Evolutionary conservation across 1,140 invertebrate species (phyloP), one percentile per base, ranked within the genome.

Genomic region (Nasonia vitripennis): DNA sequence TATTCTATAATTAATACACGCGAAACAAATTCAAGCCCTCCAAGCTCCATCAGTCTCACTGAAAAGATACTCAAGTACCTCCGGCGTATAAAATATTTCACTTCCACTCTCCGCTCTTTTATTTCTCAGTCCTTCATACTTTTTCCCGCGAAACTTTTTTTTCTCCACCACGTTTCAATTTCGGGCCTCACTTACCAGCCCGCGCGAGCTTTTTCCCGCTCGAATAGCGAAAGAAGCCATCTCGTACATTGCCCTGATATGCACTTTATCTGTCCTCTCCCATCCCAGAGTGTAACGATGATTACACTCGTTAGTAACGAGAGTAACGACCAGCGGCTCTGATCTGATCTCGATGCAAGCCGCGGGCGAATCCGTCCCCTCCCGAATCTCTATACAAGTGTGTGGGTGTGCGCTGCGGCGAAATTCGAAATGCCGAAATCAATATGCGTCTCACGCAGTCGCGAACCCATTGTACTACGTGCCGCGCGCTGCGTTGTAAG

Each of bases 401-500:
- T 62, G 78, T 62, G 62, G n/a, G n/a, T 62, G 51, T n/a, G 74
- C n/a, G n/a, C 51, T 83, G 48, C 34, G 45, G 48, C 48, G 68
- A 84, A 78, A 77, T 68, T 84, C 27, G 55, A 78, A 88, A 86
- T 80, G 86, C 74, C 86, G 78, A 81, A 87, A 89, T 89, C 89
- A 87, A 89, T 89, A 89, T 89, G 86, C 87, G 85, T 78, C 87
- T 89, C 87, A 87, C 87, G 88, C 87, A 74, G 71, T 45, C 79
- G 78, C 79, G 78, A 48, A 70, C 67, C 84, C 84, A 87, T 87
- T 87, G 84, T 88, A 86, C 82, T 70, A 87, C 87, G 87, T 82
- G 17, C 55, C 20, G 55, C 20, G 55, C 1, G 17, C 6, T 62
- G 2, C 17, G 45, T n/a, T 34, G 74, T 75, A 45, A 37, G 41